phyloP scores from a whole-genome alignment of 2,888 invertebrate species.

The Pelosia muscerda region DNA sequence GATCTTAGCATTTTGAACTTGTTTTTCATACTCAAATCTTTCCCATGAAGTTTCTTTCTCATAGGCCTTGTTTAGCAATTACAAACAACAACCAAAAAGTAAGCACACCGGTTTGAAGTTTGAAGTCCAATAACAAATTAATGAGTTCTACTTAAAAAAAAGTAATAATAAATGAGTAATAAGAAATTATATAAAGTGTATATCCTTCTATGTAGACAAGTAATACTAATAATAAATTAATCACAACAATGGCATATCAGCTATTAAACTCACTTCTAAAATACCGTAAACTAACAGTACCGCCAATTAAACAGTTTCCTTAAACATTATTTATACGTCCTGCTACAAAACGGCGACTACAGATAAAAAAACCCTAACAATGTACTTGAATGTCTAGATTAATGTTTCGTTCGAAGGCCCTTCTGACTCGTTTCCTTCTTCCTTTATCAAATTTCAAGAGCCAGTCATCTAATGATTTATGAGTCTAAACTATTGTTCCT shows the following conservation, averaged over 20 bases:
- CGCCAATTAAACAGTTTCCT: conserved; percentile 5
- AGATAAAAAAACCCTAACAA: conserved; percentile 6
- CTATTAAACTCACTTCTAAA: conserved; percentile 2
- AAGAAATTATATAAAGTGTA: too few species aligned
- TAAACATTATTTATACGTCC: neutral
- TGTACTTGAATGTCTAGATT: conserved; percentile 19
- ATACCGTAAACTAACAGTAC: neutral
- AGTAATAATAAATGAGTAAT: too few species aligned
- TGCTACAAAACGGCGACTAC: neutral
- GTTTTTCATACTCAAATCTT: too few species aligned
- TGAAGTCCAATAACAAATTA: too few species aligned
- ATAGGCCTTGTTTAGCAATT: too few species aligned
- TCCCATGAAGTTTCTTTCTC: too few species aligned
- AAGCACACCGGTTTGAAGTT: too few species aligned
- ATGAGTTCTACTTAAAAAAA: too few species aligned
- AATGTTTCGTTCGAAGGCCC: conserved; percentile 34
- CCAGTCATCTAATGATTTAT: conserved; percentile 47
- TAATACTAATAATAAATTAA: too few species aligned
- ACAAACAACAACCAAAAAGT: too few species aligned
- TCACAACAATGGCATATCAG: neutral
- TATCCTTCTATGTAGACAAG: too few species aligned
- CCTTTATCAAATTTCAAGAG: conserved; percentile 33
- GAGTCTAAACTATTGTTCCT: conserved; percentile 32
- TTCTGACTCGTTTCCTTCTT: conserved; percentile 45
- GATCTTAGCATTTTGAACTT: too few species aligned